A percentile compares a stretch with the other conserved stretches of the same genome.
These are phyloP conservation scores for Euphysa ruthae DNA, from an alignment of 30 jellyfish, hydroid and myxozoan species.

Conservation along the genomic window DNA sequence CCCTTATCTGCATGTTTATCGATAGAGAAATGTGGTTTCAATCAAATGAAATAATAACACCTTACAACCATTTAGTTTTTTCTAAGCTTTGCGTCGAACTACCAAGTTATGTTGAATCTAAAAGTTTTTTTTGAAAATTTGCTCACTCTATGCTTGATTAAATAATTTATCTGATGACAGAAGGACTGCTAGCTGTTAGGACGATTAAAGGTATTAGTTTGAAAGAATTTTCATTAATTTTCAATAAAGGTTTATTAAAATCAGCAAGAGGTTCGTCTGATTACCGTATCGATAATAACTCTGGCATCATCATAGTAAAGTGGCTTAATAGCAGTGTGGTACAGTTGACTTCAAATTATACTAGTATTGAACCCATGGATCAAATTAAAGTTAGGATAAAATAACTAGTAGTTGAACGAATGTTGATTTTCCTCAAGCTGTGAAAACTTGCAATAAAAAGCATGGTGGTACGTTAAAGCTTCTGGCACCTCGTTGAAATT, in stretches of 20 bases:
- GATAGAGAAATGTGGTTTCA: too few relatives aligned
- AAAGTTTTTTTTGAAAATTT: slow-evolving; percentile 56
- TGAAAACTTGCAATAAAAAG: slow-evolving; percentile 29
- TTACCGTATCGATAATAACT: slow-evolving; percentile 21
- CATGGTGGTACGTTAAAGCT: too few relatives aligned
- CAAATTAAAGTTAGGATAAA: slow-evolving; percentile 24
- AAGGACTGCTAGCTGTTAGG: slow-evolving; percentile 39
- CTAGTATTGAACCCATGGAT: slow-evolving; percentile 36
- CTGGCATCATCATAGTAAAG: slow-evolving; percentile 7
- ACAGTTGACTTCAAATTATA: slow-evolving; percentile 36
- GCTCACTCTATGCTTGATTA: slow-evolving; percentile 42
- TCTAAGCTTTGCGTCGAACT: slow-evolving; percentile 49
- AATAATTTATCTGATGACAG: slow-evolving; percentile 20
- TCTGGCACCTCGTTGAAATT: too few relatives aligned
- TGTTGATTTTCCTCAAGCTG: slow-evolving; percentile 35
- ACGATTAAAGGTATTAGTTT: slow-evolving; percentile 42
- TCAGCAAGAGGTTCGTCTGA: slow-evolving; percentile 4
- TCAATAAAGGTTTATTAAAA: slow-evolving; percentile 34
- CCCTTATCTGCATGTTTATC: too few relatives aligned
- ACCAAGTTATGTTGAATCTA: slow-evolving; percentile 23
- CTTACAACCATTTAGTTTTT: too few relatives aligned
- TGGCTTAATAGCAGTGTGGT: slow-evolving; percentile 42
- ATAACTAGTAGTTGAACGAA: background rate
- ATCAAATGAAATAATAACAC: too few relatives aligned
- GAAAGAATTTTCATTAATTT: slow-evolving; percentile 39